Evolutionary conservation across 2,888 invertebrate species (phyloP), one percentile per base, ranked within the genome.

Genomic region (Sycophila texana): DNA sequence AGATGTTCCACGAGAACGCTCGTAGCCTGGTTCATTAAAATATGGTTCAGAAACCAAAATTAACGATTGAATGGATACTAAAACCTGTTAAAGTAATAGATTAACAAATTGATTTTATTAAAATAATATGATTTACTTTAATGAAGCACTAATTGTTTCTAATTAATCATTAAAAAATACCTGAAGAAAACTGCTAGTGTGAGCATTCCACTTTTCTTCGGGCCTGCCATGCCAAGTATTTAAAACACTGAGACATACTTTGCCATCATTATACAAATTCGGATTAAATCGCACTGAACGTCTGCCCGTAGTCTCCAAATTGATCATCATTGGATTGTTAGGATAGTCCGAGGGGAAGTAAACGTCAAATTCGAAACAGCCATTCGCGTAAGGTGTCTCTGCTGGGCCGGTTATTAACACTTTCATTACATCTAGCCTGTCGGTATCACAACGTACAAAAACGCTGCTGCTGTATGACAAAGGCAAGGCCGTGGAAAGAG

Each of bases 191-290:
- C 97, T 97, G 63, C 97, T 98, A 0, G 98, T 98, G 90, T 97
- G 97, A 81, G 98, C 95, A 91, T 97, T 98, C 98, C 98, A 98
- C 90, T 98, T 97, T 91, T 98, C 98, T 91, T 98, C 98, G 30
- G 98, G 98, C 74, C 98, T 92, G 10, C 98, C 98, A 90, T 98
- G 98, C 98, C 98, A 98, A 2, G 98, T 98, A 91, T 98, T 98
- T 83, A 98, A 92, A 83, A 98, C 97, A 84, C 97, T 97, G 88
- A 98, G 94, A 91, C 98, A 98, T 81, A 96, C 96, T 93, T 98
- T 98, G 83, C 98, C 98, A 91, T 98, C 98, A 92, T 97, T 96
- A 91, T 97, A 97, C 74, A 97, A 93, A 93, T 97, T 97, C 82
- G 97, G 97, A 93, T 97, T 97, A 91, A 97, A 97, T 83, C 97